phyloP scores from a whole-genome alignment of 2,113 vertebrate species.

The Maccullochella peelii region DNA sequence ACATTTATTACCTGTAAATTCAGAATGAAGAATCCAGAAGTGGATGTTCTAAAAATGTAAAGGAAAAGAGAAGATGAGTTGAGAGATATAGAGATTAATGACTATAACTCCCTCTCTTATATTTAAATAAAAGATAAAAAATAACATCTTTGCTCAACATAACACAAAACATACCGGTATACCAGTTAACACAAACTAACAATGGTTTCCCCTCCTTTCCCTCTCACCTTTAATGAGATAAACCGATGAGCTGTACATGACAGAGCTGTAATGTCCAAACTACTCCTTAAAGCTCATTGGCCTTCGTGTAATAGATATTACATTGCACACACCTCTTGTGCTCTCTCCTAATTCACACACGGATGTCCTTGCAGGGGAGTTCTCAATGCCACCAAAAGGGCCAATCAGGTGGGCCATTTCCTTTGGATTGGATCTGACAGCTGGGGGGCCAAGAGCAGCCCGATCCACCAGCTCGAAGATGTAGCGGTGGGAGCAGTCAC shows the following conservation, averaged over 20 bases:
- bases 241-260: not conserved
- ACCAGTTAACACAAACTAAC: not conserved
- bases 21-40: conserved; percentile 31
- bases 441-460: conserved; percentile 93
- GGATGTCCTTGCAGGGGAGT: conserved; percentile 87
- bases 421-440: conserved; percentile 97
- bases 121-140: conserved; percentile 30
- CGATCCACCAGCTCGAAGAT: conserved; percentile 90
- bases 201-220: not conserved
- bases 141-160: not conserved
- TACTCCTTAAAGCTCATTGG: conserved; percentile 26
- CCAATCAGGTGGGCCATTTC: conserved; percentile 93
- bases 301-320: conserved; percentile 51
- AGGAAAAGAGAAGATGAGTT: not conserved
- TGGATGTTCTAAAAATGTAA: not conserved
- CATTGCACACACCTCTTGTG: conserved; percentile 41
- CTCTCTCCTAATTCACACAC: conserved; percentile 49
- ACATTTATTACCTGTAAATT: conserved; percentile 56
- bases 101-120: not conserved
- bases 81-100: conserved; percentile 4
- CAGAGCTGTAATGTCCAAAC: conserved; percentile 36
- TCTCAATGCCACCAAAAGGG: conserved; percentile 93
- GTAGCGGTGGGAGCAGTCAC: conserved; percentile 93
- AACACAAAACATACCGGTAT: not conserved
- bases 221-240: conserved; percentile 23